phyloP scores from a whole-genome alignment of 2,797 vertebrate genomes.

The Hippocampus kuda region DNA sequence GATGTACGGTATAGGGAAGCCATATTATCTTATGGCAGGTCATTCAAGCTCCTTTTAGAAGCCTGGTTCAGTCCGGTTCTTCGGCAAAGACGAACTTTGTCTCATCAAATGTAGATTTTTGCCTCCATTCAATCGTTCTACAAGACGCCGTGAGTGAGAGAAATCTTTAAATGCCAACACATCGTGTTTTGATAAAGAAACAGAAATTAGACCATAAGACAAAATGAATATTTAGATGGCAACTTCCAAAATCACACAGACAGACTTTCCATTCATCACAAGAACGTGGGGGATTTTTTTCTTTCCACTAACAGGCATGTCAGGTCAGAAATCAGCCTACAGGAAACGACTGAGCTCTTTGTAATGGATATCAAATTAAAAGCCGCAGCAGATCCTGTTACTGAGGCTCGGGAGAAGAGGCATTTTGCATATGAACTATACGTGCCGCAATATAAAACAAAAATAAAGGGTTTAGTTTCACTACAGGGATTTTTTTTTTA shows the following conservation, averaged over 20 bases:
- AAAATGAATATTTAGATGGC: neutral
- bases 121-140: neutral
- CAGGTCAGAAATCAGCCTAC: constrained; percentile 22
- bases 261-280: neutral
- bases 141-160: neutral
- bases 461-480: constrained; percentile 46
- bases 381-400: constrained; percentile 51
- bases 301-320: constrained; percentile 20
- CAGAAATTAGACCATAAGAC: neutral
- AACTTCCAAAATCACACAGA: neutral
- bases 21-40: constrained; percentile 60
- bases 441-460: constrained; percentile 40
- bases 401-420: constrained; percentile 5
- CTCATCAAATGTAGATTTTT: neutral
- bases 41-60: constrained; percentile 56
- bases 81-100: neutral
- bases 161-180: neutral
- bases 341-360: constrained; percentile 38
- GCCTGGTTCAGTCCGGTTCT: constrained; percentile 3
- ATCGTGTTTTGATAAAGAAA: neutral
- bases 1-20: constrained; percentile 71
- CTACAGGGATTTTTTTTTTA: constrained; percentile 16
- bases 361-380: constrained; percentile 65
- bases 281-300: constrained; percentile 16
- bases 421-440: constrained; percentile 36